These are phyloP conservation scores for Gadus macrocephalus DNA, from an alignment of 2,113 vertebrate species.

Conservation along the genomic window DNA sequence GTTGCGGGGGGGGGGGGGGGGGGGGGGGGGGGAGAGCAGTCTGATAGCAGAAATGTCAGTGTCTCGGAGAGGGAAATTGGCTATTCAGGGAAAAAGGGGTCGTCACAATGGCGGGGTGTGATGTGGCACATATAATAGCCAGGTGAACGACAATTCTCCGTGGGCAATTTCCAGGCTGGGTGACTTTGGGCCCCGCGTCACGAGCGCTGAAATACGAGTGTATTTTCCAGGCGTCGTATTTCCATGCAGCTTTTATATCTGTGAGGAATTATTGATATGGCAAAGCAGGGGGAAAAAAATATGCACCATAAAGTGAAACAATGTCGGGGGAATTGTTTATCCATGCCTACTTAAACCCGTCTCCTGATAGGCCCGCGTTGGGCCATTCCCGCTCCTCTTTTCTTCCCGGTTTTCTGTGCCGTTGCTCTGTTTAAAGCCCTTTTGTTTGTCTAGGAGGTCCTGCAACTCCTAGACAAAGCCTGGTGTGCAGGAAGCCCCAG, in stretches of 20 bases:
- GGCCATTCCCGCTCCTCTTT: conserved; percentile 30
- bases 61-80: conserved; percentile 68
- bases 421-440: conserved; percentile 24
- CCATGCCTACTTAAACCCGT: conserved; percentile 57
- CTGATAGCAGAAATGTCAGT: conserved; percentile 74
- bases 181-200: conserved; percentile 68
- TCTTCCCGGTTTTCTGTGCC: conserved; percentile 16
- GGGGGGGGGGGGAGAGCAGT: conserved; percentile 47
- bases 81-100: conserved; percentile 68
- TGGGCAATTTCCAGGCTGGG: conserved; percentile 74
- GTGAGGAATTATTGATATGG: conserved; percentile 54
- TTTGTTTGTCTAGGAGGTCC: no score
- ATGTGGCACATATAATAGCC: conserved; percentile 78
- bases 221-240: conserved; percentile 59
- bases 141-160: conserved; percentile 73
- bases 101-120: conserved; percentile 71
- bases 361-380: conserved; percentile 33
- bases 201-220: conserved; percentile 66
- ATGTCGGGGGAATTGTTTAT: conserved; percentile 64
- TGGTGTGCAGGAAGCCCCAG: no score
- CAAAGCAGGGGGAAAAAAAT: conserved; percentile 34
- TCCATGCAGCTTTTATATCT: conserved; percentile 59
- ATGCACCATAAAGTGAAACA: conserved; percentile 65
- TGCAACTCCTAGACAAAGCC: no score
- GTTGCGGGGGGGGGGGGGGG: conserved; percentile 6